Evolutionary conservation across 64 coral and sea anemone species (phyloP).

Genomic region (Cladopsammia gracilis): DNA sequence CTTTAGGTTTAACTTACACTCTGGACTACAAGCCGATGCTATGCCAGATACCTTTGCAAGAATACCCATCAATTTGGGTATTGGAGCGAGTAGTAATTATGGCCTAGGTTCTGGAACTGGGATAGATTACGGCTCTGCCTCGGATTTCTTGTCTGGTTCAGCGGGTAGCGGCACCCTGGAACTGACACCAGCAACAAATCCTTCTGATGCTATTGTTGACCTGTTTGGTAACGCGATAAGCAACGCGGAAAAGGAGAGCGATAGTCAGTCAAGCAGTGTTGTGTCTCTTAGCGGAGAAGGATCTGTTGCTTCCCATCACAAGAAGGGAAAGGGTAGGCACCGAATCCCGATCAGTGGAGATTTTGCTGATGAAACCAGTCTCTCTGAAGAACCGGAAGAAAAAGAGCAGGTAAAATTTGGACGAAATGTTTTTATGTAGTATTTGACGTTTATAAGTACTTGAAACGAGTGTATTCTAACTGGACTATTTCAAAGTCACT

Average conservation of each 20-base stretch:
- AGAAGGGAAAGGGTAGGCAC: constrained; percentile 49
- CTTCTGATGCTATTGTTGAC: constrained; percentile 82
- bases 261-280: not conserved
- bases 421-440: not conserved
- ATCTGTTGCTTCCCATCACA: not conserved
- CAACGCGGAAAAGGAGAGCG: constrained; percentile 36
- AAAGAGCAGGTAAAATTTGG: constrained; percentile 50
- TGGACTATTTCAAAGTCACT: too few relatives aligned
- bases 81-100: constrained; percentile 69
- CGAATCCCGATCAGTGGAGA: constrained; percentile 39
- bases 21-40: constrained; percentile 62
- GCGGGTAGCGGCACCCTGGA: constrained; percentile 80
- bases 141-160: constrained; percentile 73
- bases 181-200: constrained; percentile 75
- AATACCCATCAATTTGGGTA: constrained; percentile 69
- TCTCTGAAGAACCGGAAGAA: constrained; percentile 12
- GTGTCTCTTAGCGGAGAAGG: constrained; percentile 8
- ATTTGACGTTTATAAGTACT: not conserved
- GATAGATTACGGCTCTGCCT: constrained; percentile 72
- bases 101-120: constrained; percentile 78
- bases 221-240: constrained; percentile 57
- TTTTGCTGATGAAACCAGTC: not conserved
- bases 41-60: constrained; percentile 50
- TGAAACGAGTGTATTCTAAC: not conserved
- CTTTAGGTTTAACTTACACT: not conserved